Evolutionary conservation across 2,113 vertebrate genomes (phyloP), one percentile per base, ranked within the genome.

Genomic region (Cheilinus undulatus): DNA sequence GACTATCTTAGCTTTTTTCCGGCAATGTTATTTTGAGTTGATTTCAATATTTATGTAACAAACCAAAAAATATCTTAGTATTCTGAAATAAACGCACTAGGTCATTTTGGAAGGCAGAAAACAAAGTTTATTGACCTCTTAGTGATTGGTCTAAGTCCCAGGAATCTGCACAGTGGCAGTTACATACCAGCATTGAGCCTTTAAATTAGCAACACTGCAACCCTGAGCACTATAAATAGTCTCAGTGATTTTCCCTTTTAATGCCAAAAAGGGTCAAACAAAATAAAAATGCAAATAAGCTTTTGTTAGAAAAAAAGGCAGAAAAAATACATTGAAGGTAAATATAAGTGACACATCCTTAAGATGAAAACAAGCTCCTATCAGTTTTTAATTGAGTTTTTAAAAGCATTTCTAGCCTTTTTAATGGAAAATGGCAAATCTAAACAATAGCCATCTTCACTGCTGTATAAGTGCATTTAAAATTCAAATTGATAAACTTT

Each of bases 161-260:
- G 64, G 46, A 53, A 59, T 60, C 6, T 34, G 43, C 43, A 54
- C 24, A 22, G 71, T 7, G 5, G 56, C 24, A 50, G 11, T 49
- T 23, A 22, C 58, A 85, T 45, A 34, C 59, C 57, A 52, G 9
- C 24, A 26, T 34, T 30, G 69, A 70, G 32, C 60, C 64, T 61
- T 64, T 27, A 67, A 63, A 80, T 80, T 70, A 58, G 49, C 36
- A 76, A 36, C 63, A 43, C 54, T 23, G 13, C 30, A 27, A 34
- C 40, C 34, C 22, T 34, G n/a, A 73, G 54, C 12, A 12, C 62
- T 61, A 23, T 30, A 7, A 19, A 73, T 57, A 50, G 24, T 70
- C 63, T 57, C 34, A 73, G 32, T 67, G n/a, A 56, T 65, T 4
- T 57, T 59, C 34, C 22, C 27, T 80, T 78, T 46, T 36, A 66